Conservation (phyloP, 2,113 vertebrate species). For the Perccottus glenii region DNA sequence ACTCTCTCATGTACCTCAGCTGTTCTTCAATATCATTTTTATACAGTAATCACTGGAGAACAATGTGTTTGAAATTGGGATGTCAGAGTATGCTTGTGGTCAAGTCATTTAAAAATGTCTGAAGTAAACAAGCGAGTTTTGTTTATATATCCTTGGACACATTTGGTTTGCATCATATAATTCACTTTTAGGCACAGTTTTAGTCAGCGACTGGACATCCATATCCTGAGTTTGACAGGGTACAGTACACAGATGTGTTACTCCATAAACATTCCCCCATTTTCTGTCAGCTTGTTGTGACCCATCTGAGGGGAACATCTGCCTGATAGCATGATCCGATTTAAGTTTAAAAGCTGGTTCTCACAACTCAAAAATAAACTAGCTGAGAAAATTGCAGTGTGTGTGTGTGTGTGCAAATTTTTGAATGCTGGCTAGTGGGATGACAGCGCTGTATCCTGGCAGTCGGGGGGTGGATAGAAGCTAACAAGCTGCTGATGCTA, state of each 20-base stretch:
- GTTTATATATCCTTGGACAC: slow-evolving; percentile 70
- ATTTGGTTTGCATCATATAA: slow-evolving; percentile 71
- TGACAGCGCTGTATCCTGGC: slow-evolving; percentile 56
- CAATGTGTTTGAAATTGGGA: slow-evolving; percentile 54
- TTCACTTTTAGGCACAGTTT: slow-evolving; percentile 49
- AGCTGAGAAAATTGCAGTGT: slow-evolving; percentile 22
- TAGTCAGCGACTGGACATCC: slow-evolving; percentile 39
- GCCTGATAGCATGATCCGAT: slow-evolving; percentile 48
- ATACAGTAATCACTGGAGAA: slow-evolving; percentile 27
- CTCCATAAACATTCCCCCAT: slow-evolving; percentile 58
- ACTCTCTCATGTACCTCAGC: slow-evolving; percentile 36
- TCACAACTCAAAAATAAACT: slow-evolving; percentile 49
- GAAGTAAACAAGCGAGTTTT: slow-evolving; percentile 61
- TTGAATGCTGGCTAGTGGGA: slow-evolving; percentile 46
- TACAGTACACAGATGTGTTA: slow-evolving; percentile 75
- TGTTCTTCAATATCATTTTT: slow-evolving; percentile 18
- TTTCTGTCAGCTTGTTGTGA: slow-evolving; percentile 56
- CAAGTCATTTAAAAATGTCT: slow-evolving; percentile 52
- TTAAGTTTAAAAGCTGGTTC: slow-evolving; percentile 47
- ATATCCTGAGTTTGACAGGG: slow-evolving; percentile 68
- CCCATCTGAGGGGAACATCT: slow-evolving; percentile 71
- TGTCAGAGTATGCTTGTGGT: slow-evolving; percentile 32
- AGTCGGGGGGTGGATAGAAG: slow-evolving; percentile 48
- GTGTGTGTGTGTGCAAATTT: slow-evolving; percentile 33
- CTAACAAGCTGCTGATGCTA: slow-evolving; percentile 75